Conservation (phyloP, 2,888 invertebrate genomes). For the Tenthredo mesomela region DNA sequence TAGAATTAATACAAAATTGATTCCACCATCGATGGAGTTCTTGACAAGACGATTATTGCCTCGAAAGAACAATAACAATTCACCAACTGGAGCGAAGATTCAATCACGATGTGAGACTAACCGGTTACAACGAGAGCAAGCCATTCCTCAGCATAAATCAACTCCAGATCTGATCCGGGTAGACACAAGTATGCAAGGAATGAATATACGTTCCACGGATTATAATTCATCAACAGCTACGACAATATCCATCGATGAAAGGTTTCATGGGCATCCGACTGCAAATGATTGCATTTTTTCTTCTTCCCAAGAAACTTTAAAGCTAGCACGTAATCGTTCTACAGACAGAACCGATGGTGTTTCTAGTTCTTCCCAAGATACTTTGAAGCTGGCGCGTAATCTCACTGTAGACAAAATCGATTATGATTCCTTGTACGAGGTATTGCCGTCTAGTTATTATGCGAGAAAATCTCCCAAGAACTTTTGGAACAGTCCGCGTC, state of each 20-base stretch:
- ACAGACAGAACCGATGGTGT: neutral
- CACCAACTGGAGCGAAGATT: neutral
- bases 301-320: neutral
- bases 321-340: neutral
- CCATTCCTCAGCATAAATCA: neutral
- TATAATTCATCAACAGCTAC: neutral
- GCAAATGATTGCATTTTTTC: neutral
- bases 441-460: neutral
- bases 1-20: neutral
- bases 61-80: neutral
- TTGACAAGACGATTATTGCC: neutral
- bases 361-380: neutral
- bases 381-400: neutral
- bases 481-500: neutral
- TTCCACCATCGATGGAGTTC: neutral
- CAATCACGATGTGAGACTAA: neutral
- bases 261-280: neutral
- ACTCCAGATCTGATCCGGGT: neutral
- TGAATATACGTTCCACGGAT: neutral
- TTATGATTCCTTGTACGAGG: neutral
- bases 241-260: neutral
- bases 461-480: neutral
- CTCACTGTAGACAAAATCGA: neutral
- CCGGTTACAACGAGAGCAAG: neutral
- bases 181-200: neutral